phyloP scores from a whole-genome alignment of 2,888 invertebrate genomes.

The Sminthurides aquaticus region DNA sequence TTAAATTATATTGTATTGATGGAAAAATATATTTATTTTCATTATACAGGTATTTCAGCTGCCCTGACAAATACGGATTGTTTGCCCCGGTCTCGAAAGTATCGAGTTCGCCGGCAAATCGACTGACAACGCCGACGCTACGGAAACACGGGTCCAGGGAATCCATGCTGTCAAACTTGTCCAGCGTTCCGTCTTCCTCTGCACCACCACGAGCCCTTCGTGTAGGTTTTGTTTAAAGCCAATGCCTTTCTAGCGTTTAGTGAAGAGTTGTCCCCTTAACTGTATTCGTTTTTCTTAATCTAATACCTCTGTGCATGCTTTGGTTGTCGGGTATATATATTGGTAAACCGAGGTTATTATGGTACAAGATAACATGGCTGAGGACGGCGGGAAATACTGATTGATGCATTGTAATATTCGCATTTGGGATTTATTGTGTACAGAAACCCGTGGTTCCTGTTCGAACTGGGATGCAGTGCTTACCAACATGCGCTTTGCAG shows the following conservation, averaged over 20 bases:
- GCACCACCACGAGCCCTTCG: conserved; percentile 43
- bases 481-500: conserved; percentile 37
- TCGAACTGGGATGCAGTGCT: conserved; percentile 31
- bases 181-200: conserved; percentile 51
- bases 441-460: conserved; percentile 22
- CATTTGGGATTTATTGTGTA: conserved; percentile 6
- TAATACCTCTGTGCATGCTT: neutral
- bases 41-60: conserved; percentile 89
- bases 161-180: conserved; percentile 62
- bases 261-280: too few relatives aligned
- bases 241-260: neutral
- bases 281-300: too few relatives aligned
- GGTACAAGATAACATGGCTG: too few relatives aligned
- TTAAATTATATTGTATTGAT: too few relatives aligned
- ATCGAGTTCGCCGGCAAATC: conserved; percentile 69
- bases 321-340: neutral
- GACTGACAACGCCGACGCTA: conserved; percentile 52
- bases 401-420: neutral
- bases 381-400: too few relatives aligned
- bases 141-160: conserved; percentile 75
- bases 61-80: conserved; percentile 79
- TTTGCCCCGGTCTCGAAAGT: conserved; percentile 91
- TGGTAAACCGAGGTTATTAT: too few relatives aligned
- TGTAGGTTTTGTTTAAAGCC: conserved; percentile 19
- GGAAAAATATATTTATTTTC: too few relatives aligned